phyloP scores from a whole-genome alignment of 2,888 invertebrate species.

The Cephus sareptanus region DNA sequence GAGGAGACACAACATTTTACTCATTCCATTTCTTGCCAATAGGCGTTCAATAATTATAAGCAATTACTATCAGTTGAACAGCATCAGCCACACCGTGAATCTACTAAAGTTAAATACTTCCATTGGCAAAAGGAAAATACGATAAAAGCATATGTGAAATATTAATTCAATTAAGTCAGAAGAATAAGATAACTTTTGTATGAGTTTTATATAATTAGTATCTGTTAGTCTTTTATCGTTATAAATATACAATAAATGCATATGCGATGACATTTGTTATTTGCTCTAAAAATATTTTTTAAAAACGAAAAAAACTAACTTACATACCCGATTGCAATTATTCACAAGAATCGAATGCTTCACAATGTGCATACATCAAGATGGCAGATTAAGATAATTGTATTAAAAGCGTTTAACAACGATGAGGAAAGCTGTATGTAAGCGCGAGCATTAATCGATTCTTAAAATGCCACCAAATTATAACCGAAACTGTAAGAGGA shows the following conservation, averaged over 20 bases:
- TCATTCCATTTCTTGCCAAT: not conserved
- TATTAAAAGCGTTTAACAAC: not conserved
- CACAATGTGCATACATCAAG: not conserved
- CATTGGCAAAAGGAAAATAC: too few species aligned
- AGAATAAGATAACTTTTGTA: too few species aligned
- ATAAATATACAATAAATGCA: not conserved
- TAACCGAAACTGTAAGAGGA: not conserved
- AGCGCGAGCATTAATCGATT: not conserved
- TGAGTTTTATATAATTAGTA: too few species aligned
- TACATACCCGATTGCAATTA: not conserved
- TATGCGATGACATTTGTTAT: too few species aligned
- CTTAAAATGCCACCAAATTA: not conserved
- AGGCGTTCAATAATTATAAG: not conserved
- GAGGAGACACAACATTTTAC: not conserved
- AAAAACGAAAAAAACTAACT: not conserved
- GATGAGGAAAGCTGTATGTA: not conserved
- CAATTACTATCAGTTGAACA: not conserved
- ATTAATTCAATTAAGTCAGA: too few species aligned
- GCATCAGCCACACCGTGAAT: not conserved
- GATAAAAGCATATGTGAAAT: not conserved
- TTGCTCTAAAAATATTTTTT: not conserved
- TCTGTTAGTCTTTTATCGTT: not conserved
- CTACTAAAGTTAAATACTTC: not conserved
- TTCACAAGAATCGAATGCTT: not conserved
- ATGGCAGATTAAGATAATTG: not conserved